phyloP scores from a whole-genome alignment of 2,113 vertebrate genomes.

The Chlorodrepanis virens region DNA sequence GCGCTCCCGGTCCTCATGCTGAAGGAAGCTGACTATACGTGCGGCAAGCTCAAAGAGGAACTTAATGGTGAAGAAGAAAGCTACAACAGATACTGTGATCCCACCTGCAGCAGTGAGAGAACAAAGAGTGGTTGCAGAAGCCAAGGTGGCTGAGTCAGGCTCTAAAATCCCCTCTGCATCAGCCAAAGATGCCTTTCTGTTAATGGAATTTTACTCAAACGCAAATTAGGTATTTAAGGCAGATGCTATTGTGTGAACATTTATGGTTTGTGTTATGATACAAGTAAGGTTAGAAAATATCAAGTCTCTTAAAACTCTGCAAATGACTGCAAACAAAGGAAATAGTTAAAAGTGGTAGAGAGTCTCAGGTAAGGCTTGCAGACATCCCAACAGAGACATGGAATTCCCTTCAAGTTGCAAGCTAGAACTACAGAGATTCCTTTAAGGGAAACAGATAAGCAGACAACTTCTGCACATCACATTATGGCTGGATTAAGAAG shows the following conservation, averaged over 20 bases:
- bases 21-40: slow-evolving; percentile 96
- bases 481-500: neutral
- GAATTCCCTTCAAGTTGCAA: neutral
- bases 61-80: slow-evolving; percentile 98
- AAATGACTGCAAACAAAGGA: neutral
- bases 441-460: neutral
- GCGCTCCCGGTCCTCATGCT: slow-evolving; percentile 95
- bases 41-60: slow-evolving; percentile 98
- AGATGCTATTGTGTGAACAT: neutral
- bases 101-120: slow-evolving; percentile 82
- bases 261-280: neutral
- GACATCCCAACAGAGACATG: neutral
- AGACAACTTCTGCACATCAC: neutral
- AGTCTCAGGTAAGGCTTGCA: neutral
- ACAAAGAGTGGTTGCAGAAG: neutral
- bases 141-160: neutral
- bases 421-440: neutral
- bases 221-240: neutral
- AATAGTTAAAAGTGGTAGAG: neutral
- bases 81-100: slow-evolving; percentile 98
- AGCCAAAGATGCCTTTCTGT: neutral
- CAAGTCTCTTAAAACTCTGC: neutral
- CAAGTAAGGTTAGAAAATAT: slow-evolving; percentile 10
- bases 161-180: neutral
- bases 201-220: neutral